Conservation (phyloP, 30 jellyfish, hydroid and myxozoan genomes). For the Aurelia aurita complex sp. Pacific region DNA sequence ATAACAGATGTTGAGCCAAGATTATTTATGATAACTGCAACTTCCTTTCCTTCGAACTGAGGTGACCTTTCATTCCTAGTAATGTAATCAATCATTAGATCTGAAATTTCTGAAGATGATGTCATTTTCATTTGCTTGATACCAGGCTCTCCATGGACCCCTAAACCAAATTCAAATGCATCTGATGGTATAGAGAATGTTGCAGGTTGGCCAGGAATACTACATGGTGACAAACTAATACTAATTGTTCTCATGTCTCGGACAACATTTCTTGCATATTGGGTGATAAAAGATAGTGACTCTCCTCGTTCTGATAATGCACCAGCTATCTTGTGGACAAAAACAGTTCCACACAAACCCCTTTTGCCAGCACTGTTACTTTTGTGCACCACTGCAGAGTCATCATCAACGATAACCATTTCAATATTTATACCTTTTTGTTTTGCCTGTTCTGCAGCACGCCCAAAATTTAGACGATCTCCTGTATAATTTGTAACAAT, state of each 20-base stretch:
- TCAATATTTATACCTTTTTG: constrained; percentile 76
- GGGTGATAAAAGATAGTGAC: constrained; percentile 58
- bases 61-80: constrained; percentile 58
- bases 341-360: constrained; percentile 97
- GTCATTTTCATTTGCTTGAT: constrained; percentile 67
- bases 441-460: constrained; percentile 93
- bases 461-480: constrained; percentile 94
- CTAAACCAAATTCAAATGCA: constrained; percentile 97
- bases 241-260: constrained; percentile 89
- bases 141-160: constrained; percentile 99
- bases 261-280: constrained; percentile 7
- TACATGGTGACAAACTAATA: constrained; percentile 96
- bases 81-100: constrained; percentile 78
- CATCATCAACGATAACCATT: constrained; percentile 97
- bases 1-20: constrained; percentile 90
- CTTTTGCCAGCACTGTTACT: constrained; percentile 91
- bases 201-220: constrained; percentile 96
- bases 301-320: constrained; percentile 98
- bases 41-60: constrained; percentile 40
- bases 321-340: constrained; percentile 96
- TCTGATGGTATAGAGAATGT: constrained; percentile 78
- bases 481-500: constrained; percentile 96
- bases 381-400: constrained; percentile 86
- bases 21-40: constrained; percentile 75
- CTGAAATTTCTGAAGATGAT: constrained; percentile 66